phyloP scores from a whole-genome alignment of 2,888 invertebrate genomes.

The Rhorus exstirpatorius region DNA sequence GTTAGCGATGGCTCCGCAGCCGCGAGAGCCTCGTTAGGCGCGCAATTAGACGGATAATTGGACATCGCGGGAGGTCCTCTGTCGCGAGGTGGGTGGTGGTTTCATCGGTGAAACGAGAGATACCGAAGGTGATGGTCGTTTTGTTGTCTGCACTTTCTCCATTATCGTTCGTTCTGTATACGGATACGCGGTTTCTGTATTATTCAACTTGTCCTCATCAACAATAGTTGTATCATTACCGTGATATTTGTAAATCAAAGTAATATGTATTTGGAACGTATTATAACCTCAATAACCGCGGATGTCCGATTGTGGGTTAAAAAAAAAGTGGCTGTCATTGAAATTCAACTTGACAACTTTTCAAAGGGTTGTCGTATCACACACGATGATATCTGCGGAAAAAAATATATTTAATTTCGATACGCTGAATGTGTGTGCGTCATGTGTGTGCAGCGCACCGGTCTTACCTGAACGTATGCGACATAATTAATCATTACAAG shows the following conservation, averaged over 20 bases:
- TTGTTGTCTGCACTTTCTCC: conserved; percentile 23
- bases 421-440: too few relatives aligned
- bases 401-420: too few relatives aligned
- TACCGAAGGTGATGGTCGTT: conserved; percentile 38
- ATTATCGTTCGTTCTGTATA: background rate
- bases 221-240: background rate
- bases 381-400: too few relatives aligned
- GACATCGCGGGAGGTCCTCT: conserved; percentile 66
- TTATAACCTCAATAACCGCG: too few relatives aligned
- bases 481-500: too few relatives aligned
- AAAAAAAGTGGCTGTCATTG: too few relatives aligned
- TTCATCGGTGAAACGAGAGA: conserved; percentile 34
- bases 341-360: too few relatives aligned
- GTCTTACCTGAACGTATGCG: too few relatives aligned
- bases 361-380: too few relatives aligned
- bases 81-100: conserved; percentile 56
- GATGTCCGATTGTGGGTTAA: too few relatives aligned
- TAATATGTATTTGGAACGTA: background rate
- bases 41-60: conserved; percentile 70
- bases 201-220: too few relatives aligned
- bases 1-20: conserved; percentile 56
- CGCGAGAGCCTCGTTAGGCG: conserved; percentile 67
- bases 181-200: background rate
- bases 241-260: background rate
- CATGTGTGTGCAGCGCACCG: too few relatives aligned